Evolutionary conservation across 2,888 invertebrate species (phyloP).

Genomic region (Melanargia galathea): DNA sequence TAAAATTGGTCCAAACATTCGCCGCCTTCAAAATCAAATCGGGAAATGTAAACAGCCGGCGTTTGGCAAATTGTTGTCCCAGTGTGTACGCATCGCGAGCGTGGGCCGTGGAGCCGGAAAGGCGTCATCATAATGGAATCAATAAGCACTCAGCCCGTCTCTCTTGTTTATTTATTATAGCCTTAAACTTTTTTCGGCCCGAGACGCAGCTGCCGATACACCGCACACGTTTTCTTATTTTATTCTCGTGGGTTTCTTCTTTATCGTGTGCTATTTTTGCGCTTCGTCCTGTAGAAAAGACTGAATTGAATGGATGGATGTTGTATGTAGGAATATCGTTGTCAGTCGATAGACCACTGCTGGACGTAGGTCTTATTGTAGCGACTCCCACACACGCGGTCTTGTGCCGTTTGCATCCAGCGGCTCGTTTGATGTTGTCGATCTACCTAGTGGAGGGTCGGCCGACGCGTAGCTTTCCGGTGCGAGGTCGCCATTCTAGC

Average conservation of each 20-base stretch:
- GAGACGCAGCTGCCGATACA: slow-evolving; percentile 30
- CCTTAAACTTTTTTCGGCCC: slow-evolving; percentile 24
- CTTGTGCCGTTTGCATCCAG: too few species aligned
- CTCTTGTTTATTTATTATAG: slow-evolving; percentile 29
- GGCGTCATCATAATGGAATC: slow-evolving; percentile 31
- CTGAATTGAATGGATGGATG: not conserved
- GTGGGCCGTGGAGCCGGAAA: slow-evolving; percentile 17
- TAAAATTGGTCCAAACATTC: slow-evolving; percentile 23
- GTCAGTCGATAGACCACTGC: too few species aligned
- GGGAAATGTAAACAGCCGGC: slow-evolving; percentile 26
- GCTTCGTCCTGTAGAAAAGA: not conserved
- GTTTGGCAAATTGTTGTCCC: slow-evolving; percentile 22
- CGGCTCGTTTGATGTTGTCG: too few species aligned
- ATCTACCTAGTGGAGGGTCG: too few species aligned
- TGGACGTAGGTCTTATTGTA: too few species aligned
- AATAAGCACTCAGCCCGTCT: slow-evolving; percentile 29
- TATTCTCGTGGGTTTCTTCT: slow-evolving; percentile 5
- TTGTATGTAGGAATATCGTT: too few species aligned
- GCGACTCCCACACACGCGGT: too few species aligned
- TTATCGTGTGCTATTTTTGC: slow-evolving; percentile 15
- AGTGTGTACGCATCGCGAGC: slow-evolving; percentile 4
- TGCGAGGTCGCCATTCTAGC: too few species aligned
- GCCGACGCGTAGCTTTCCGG: too few species aligned
- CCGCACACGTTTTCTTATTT: slow-evolving; percentile 12
- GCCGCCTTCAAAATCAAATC: slow-evolving; percentile 18